These are phyloP conservation scores for Stegophylla sp. DNA, from an alignment of 2,888 invertebrate species.

Conservation along the genomic window DNA sequence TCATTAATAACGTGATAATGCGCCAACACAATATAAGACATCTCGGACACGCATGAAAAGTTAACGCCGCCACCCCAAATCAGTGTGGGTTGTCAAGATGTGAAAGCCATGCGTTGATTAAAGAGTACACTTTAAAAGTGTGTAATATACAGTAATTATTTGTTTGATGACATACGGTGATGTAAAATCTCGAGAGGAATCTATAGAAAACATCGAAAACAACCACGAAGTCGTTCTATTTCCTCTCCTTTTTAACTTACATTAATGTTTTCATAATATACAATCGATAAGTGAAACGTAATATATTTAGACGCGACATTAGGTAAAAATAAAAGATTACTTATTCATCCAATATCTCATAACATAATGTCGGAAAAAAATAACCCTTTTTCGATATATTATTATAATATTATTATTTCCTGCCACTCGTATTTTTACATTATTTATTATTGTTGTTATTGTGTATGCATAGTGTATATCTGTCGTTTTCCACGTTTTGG, in stretches of 20 bases:
- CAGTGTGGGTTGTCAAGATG: no score
- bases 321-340: not conserved
- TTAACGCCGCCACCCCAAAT: not conserved
- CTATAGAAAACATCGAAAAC: not conserved
- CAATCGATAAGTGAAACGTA: constrained; percentile 16
- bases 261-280: not conserved
- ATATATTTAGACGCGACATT: constrained; percentile 9
- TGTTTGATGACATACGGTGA: no score
- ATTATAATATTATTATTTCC: not conserved
- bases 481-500: not conserved
- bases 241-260: not conserved
- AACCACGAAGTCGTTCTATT: not conserved
- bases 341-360: not conserved
- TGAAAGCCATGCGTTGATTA: constrained; percentile 7
- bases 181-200: no score
- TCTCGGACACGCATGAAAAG: constrained; percentile 8
- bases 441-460: no score
- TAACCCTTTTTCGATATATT: not conserved
- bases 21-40: not conserved
- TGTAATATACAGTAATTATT: not conserved
- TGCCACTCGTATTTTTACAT: no score
- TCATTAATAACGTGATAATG: constrained; percentile 33
- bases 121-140: constrained; percentile 14
- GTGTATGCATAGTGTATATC: not conserved
- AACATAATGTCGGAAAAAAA: not conserved